These are phyloP conservation scores for Salvelinus alpinus DNA, from an alignment of 2,113 vertebrate genomes.

Conservation along the genomic window DNA sequence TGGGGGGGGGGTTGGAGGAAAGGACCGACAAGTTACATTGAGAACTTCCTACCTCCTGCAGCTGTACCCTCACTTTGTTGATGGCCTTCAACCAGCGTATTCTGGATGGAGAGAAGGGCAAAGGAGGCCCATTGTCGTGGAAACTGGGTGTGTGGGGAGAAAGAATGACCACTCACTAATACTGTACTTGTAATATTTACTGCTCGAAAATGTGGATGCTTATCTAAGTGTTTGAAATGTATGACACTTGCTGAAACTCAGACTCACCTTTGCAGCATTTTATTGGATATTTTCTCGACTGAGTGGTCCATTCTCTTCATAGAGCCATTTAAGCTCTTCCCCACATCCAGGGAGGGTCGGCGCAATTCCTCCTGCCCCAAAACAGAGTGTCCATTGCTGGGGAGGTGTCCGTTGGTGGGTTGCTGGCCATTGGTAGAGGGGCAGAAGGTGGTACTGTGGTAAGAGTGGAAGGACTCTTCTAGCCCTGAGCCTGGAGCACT, in stretches of 20 bases:
- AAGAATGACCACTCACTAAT: background rate
- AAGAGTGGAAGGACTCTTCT: constrained; percentile 81
- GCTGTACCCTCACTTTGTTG: constrained; percentile 89
- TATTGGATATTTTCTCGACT: constrained; percentile 52
- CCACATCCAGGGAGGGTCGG: constrained; percentile 60
- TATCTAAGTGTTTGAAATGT: background rate
- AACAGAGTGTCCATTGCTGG: constrained; percentile 62
- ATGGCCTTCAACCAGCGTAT: constrained; percentile 91
- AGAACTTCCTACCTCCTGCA: constrained; percentile 86
- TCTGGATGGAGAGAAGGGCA: constrained; percentile 84
- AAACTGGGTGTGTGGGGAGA: constrained; percentile 54
- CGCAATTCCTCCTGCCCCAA: constrained; percentile 63
- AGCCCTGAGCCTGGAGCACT: constrained; percentile 78
- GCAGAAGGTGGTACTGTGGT: constrained; percentile 73
- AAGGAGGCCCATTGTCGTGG: constrained; percentile 71
- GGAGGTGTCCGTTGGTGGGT: constrained; percentile 57
- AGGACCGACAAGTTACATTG: background rate
- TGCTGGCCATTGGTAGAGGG: constrained; percentile 67
- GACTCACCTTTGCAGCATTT: constrained; percentile 57
- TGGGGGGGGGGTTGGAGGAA: background rate
- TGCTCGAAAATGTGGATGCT: background rate
- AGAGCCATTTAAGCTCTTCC: constrained; percentile 14
- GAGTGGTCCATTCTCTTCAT: constrained; percentile 48
- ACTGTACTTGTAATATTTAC: background rate
- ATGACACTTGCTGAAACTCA: background rate